phyloP scores from a whole-genome alignment of 2,113 vertebrate genomes.

The Uria lomvia region DNA sequence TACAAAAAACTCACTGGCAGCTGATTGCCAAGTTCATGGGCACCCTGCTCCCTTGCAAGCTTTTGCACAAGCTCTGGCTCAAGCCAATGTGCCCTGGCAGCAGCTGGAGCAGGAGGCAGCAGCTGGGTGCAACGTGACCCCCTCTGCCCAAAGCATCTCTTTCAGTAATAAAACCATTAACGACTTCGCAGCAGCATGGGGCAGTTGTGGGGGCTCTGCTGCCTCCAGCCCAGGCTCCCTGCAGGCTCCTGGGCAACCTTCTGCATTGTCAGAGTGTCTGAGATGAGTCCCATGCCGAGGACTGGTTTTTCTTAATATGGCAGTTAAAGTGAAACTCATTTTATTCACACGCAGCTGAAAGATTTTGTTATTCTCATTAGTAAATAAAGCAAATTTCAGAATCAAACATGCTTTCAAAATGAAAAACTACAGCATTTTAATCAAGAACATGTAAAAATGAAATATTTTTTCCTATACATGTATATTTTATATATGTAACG shows the following conservation, averaged over 20 bases:
- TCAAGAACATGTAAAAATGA: background rate
- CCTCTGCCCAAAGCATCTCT: background rate
- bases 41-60: background rate
- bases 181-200: accelerated
- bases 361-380: background rate
- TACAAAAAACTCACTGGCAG: background rate
- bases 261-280: background rate
- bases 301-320: background rate
- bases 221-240: background rate
- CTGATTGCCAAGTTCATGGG: background rate
- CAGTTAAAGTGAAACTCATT: background rate
- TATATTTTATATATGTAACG: background rate
- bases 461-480: background rate
- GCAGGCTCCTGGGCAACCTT: background rate
- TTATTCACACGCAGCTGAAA: background rate
- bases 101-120: background rate
- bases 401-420: background rate
- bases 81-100: background rate
- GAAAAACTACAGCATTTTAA: background rate
- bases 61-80: background rate
- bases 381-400: background rate
- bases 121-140: background rate
- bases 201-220: background rate
- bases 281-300: background rate
- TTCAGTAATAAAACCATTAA: background rate